These are phyloP conservation scores for Benthosema pterotum DNA, from an alignment of 2,797 vertebrate genomes.

Conservation along the genomic window DNA sequence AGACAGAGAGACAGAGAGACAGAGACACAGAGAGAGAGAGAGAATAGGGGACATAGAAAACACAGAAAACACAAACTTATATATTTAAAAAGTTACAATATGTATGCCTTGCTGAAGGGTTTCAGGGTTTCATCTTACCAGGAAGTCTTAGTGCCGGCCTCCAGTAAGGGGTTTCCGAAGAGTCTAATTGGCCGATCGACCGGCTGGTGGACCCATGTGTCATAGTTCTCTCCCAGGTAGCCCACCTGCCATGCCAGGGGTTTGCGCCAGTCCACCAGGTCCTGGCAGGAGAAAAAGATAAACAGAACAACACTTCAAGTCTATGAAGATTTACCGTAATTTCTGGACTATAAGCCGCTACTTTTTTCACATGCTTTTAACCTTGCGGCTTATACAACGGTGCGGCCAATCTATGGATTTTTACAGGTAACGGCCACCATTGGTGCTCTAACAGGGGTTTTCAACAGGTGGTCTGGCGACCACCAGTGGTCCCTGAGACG, in stretches of 20 bases:
- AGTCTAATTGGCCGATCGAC: constrained; percentile 93
- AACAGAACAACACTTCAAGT: neutral
- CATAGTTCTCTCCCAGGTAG: constrained; percentile 91
- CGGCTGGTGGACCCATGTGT: constrained; percentile 96
- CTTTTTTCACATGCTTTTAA: too few relatives aligned
- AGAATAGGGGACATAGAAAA: neutral
- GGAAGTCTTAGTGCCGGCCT: constrained; percentile 90
- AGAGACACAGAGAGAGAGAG: too few relatives aligned
- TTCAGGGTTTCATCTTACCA: constrained; percentile 77
- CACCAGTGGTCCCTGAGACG: too few relatives aligned
- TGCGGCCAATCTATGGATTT: too few relatives aligned
- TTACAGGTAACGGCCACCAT: too few relatives aligned
- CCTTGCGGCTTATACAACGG: too few relatives aligned
- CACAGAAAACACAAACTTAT: neutral
- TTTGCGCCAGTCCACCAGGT: constrained; percentile 94
- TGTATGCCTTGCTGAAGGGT: too few relatives aligned
- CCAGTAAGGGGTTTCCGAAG: constrained; percentile 90
- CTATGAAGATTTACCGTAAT: too few relatives aligned
- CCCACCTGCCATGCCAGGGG: constrained; percentile 97
- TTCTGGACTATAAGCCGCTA: too few relatives aligned
- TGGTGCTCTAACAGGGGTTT: too few relatives aligned
- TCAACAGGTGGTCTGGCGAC: too few relatives aligned
- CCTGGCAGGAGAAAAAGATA: constrained; percentile 74
- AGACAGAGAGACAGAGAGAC: too few relatives aligned
- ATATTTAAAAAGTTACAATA: neutral